These are phyloP conservation scores for Cepaea hortensis DNA, from an alignment of 2,888 invertebrate species.

Conservation along the genomic window DNA sequence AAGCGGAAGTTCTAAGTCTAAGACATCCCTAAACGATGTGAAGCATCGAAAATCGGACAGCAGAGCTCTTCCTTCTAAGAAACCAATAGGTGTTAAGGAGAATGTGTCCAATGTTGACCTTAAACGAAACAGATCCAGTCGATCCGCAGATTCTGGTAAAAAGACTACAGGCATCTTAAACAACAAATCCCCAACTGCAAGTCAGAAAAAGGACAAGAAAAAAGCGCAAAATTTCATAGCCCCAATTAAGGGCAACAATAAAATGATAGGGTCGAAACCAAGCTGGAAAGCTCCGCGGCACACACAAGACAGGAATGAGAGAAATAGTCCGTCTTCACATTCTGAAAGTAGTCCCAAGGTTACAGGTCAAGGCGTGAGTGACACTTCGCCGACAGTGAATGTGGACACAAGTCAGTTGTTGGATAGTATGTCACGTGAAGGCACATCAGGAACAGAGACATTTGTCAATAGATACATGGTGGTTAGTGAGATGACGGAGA, in stretches of 20 bases:
- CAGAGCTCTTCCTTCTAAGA: too few relatives aligned
- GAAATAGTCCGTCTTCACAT: neutral
- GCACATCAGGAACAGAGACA: neutral
- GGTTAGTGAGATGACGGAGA: neutral
- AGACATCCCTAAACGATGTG: too few relatives aligned
- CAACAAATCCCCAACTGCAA: neutral
- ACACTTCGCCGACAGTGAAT: neutral
- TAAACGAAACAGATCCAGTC: neutral
- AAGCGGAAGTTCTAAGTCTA: too few relatives aligned
- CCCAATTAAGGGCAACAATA: neutral
- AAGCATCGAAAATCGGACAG: too few relatives aligned
- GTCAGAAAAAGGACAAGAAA: neutral
- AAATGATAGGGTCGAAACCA: neutral
- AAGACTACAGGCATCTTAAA: neutral
- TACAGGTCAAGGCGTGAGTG: too few relatives aligned
- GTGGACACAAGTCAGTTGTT: too few relatives aligned
- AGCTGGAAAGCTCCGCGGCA: neutral
- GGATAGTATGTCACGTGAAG: neutral
- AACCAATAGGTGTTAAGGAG: too few relatives aligned
- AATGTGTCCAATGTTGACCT: too few relatives aligned
- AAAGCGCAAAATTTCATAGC: neutral
- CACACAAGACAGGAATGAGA: neutral
- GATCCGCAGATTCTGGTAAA: neutral
- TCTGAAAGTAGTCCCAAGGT: neutral
- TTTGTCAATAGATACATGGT: neutral